Conservation (phyloP, 2,888 invertebrate species). For the Epinotia ramella region DNA sequence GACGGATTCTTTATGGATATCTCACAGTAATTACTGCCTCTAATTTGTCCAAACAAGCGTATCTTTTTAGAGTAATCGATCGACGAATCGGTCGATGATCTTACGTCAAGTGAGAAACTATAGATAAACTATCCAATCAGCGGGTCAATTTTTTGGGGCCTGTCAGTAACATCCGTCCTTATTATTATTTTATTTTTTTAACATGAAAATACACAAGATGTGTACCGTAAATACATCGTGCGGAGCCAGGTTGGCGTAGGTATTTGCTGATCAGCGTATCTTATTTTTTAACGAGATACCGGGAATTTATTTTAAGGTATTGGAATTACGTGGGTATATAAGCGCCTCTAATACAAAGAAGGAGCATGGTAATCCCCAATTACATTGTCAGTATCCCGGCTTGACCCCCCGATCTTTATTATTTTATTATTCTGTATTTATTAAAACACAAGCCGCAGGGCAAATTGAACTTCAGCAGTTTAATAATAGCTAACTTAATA, state of each 20-base stretch:
- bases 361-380: conserved; percentile 5
- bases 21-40: conserved; percentile 9
- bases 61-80: neutral
- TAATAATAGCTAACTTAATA: neutral
- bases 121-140: neutral
- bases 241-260: no score
- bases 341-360: neutral
- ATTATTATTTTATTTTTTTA: no score
- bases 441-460: neutral
- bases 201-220: no score
- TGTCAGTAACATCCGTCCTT: neutral
- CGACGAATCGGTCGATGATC: neutral
- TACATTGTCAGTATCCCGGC: conserved; percentile 15
- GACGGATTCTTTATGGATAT: conserved; percentile 16
- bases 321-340: neutral
- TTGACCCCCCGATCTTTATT: neutral
- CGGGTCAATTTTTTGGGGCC: neutral
- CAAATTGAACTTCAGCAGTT: neutral
- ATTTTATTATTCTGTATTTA: neutral
- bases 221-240: no score
- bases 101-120: neutral
- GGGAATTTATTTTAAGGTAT: neutral
- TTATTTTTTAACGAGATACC: neutral
- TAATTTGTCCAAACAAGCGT: conserved; percentile 10
- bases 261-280: neutral